Evolutionary conservation across 2,888 invertebrate genomes (phyloP), one percentile per base, ranked within the genome.

Genomic region (Heteromyza rotundicornis): DNA sequence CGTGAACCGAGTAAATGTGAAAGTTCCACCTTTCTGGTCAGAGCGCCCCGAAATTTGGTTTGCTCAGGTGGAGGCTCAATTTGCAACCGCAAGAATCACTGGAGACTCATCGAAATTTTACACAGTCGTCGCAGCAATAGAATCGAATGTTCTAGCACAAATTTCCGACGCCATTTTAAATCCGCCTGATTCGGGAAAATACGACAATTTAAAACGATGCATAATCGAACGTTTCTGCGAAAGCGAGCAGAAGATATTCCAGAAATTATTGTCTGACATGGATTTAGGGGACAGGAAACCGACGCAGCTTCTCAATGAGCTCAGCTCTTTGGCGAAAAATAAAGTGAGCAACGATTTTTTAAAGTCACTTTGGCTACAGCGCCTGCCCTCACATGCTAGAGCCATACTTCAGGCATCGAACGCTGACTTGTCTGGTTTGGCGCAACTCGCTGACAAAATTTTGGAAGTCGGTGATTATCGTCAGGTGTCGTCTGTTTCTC

Each of bases 1-100:
- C 5, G 27, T 27, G 7, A 27, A 27, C 10, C 27, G 27, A 27
- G 10, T 27, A 5, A 27, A 27, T 10, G 27, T 27, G 65, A 67
- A n/a, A 3, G 50, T 68, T 14, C 70, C 75, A 2, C 72, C 70
- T 1, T 75, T 75, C 50, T 69, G 70, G 64, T 44, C 69, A 1
- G 64, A 67, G 1, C 67, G 69, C 3, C 71, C 74, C 0, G 72
- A 70, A 19, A 52, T 77, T 40, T 79, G 74, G 75, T 74, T 78
- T 32, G 69, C 73, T 0, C 68, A 73, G 32, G 47, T 74, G 2
- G 74, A 77, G 32, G 66, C 69, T 0, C 72, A 72, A 49, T 77
- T 78, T 57, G 54, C 44, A 0, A 55, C 68, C 2, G 56, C 68
- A 1, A 62, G 66, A 2, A 70, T 77, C 3, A 65, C 52, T 0